Evolutionary conservation across 2,113 vertebrate species (phyloP), one percentile per base, ranked within the genome.

Genomic region (Pollachius pollachius): DNA sequence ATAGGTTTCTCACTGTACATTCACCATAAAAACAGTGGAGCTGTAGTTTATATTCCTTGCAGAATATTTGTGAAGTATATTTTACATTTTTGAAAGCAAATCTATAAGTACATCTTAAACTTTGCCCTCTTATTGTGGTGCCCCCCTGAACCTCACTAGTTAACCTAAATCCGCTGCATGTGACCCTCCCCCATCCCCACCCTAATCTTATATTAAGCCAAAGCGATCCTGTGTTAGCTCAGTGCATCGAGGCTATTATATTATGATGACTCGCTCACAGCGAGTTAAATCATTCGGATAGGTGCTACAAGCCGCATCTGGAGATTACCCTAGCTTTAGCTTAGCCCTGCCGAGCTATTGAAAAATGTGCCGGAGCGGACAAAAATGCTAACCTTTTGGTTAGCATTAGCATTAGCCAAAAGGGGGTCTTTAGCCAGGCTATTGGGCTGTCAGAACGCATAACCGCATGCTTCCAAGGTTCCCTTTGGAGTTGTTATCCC

Each of bases 401-500:
- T 94, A 94, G 93, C 90, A 90, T 92, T 94, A 91, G 91, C 89
- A 83, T 80, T 83, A 82, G 85, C 85, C 90, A 92, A 92, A 88
- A 90, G 92, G 78, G 84, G 87, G 37, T 41, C 91, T 90, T 95
- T 94, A 94, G 94, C 92, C 93, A 91, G 91, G 90, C 92, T 91
- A 90, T 89, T 91, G 86, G 76, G 90, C 92, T 95, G 94, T 95
- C 94, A 94, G 93, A 91, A 90, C 89, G 71, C 89, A 95, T 95
- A 94, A 95, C 86, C 88, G 84, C 93, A 95, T 92, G 94, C 93
- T 94, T 93, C 91, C 93, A 90, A 93, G 90, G 86, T 85, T 92
- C 91, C 92, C 91, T 94, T 94, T 93, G 93, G 92, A 92, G 89
- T 93, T 86, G 84, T 95, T 95, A 95, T 94, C 94, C 94, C 66